These are phyloP conservation scores for Lordiphosa collinella DNA, from an alignment of 1,140 invertebrate genomes.

Conservation along the genomic window DNA sequence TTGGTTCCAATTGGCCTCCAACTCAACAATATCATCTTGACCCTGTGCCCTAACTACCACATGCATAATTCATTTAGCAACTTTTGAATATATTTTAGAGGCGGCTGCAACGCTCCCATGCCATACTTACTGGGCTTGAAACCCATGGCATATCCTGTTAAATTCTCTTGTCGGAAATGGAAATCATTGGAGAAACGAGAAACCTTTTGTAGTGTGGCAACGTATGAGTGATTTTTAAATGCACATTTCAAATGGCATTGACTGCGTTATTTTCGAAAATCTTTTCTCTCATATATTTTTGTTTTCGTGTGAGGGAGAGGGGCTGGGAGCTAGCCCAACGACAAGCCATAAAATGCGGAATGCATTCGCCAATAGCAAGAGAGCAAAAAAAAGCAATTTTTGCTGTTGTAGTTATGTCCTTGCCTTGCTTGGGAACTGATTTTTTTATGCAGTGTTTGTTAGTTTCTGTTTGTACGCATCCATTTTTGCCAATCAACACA, in stretches of 20 bases:
- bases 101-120: no score
- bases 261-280: not conserved
- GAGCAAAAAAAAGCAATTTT: not conserved
- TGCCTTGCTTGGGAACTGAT: not conserved
- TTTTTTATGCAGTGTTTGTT: not conserved
- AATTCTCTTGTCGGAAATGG: constrained; percentile 14
- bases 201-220: not conserved
- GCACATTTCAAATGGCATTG: constrained; percentile 27
- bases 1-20: no score
- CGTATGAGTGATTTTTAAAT: constrained; percentile 6
- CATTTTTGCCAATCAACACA: constrained; percentile 33
- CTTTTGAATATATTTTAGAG: constrained; percentile 46
- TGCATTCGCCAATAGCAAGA: no score
- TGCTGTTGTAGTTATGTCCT: not conserved
- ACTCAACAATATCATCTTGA: no score
- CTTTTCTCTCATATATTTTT: constrained; percentile 9
- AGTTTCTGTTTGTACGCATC: constrained; percentile 1
- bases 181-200: constrained; percentile 16
- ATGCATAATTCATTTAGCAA: constrained; percentile 67
- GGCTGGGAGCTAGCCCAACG: no score
- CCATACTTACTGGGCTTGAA: no score
- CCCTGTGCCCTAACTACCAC: not conserved
- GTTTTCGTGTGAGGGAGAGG: no score
- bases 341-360: no score
- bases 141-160: constrained; percentile 34